phyloP scores from a whole-genome alignment of 2,888 invertebrate species.

The Orthosia cruda region DNA sequence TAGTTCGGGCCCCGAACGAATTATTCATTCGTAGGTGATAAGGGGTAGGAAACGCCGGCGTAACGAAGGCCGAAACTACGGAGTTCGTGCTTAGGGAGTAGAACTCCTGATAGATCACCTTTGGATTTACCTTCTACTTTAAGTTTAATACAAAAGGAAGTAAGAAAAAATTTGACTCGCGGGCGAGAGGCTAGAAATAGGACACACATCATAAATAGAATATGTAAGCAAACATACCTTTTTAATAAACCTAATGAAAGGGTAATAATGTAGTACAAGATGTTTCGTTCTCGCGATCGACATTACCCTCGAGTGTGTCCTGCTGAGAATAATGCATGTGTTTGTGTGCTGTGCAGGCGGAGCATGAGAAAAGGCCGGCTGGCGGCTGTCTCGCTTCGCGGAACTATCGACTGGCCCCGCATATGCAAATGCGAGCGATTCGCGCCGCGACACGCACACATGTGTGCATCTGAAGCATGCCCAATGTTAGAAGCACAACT shows the following conservation, averaged over 20 bases:
- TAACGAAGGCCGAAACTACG: too few relatives aligned
- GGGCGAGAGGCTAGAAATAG: too few relatives aligned
- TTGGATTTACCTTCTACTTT: too few relatives aligned
- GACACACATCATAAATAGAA: not conserved
- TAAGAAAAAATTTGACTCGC: too few relatives aligned
- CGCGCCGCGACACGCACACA: too few relatives aligned
- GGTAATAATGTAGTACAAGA: not conserved
- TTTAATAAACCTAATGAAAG: not conserved
- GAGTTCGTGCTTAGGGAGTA: too few relatives aligned
- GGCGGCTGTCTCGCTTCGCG: conserved; percentile 1
- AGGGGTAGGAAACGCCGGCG: too few relatives aligned
- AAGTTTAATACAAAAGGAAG: too few relatives aligned
- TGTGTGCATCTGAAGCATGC: not conserved
- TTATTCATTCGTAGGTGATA: too few relatives aligned
- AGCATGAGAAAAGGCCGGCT: conserved; percentile 5
- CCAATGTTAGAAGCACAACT: not conserved
- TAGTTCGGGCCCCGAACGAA: too few relatives aligned
- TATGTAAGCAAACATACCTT: not conserved
- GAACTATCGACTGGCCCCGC: conserved; percentile 6
- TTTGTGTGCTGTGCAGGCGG: not conserved
- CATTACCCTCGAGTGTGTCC: not conserved
- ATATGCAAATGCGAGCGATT: not conserved
- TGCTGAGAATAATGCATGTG: conserved; percentile 18
- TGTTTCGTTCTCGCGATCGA: not conserved
- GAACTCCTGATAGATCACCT: too few relatives aligned